These are phyloP conservation scores for Cerastis leucographa DNA, from an alignment of 2,888 invertebrate species.

Conservation along the genomic window DNA sequence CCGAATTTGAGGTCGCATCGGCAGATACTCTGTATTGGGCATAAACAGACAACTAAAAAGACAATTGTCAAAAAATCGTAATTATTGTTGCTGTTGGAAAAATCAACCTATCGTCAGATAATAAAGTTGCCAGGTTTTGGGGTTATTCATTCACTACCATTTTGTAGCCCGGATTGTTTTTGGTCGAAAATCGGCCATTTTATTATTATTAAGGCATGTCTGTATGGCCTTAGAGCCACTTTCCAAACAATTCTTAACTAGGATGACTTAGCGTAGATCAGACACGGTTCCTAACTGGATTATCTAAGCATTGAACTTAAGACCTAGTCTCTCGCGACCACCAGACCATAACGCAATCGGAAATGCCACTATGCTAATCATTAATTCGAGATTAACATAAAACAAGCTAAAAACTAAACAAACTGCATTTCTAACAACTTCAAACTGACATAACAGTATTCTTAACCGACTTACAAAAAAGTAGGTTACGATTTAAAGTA, in stretches of 20 bases:
- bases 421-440: conserved; percentile 44
- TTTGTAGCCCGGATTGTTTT: not conserved
- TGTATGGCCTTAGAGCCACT: too few species aligned
- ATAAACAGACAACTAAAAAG: not conserved
- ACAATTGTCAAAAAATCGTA: not conserved
- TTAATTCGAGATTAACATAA: conserved; percentile 36
- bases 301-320: conserved; percentile 8
- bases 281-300: not conserved
- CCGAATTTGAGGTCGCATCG: not conserved
- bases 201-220: too few species aligned
- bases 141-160: not conserved
- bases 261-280: too few species aligned
- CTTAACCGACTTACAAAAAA: conserved; percentile 47
- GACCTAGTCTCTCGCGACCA: not conserved
- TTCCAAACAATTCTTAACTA: too few species aligned
- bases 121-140: not conserved
- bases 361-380: conserved; percentile 36
- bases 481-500: conserved; percentile 46
- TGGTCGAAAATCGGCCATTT: too few species aligned
- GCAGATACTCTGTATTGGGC: not conserved
- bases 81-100: not conserved
- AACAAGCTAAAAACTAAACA: conserved; percentile 21
- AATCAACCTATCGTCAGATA: not conserved
- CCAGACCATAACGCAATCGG: conserved; percentile 28
- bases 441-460: conserved; percentile 55